Evolutionary conservation across 2,113 vertebrate species (phyloP), one percentile per base, ranked within the genome.

Genomic region (Tautogolabrus adspersus): DNA sequence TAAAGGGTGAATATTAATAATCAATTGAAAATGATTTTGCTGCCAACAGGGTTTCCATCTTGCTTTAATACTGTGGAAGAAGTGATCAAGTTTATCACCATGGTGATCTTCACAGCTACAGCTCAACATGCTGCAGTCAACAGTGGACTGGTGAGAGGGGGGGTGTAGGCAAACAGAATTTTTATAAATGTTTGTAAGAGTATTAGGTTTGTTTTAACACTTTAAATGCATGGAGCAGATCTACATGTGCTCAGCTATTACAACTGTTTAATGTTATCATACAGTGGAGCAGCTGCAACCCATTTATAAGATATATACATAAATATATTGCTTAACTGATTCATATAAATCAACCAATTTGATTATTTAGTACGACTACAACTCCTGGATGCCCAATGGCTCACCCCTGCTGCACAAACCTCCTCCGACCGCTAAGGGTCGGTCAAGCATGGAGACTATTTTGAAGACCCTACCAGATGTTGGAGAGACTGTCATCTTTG

Each of bases 91-190:
- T 93, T 92, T 54, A 60, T 93, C 66, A 94, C 91, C 22, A 86
- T 94, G 91, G 60, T 91, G 11, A 92, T 94, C 55, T 94, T 93
- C 77, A 92, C 81, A 5, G 69, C 64, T 9, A 74, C 91, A 0
- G 86, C 9, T 21, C 88, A 92, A 75, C 93, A 94, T 38, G 55
- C 83, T 65, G 90, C 90, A 1, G 64, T 93, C 22, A 90, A 90
- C 38, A 73, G 22, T 34, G 90, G 90, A 42, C 91, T 92, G 86
- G 93, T 93, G 12, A 79, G n/a, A n/a, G n/a, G n/a, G n/a, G n/a
- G n/a, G 64, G 12, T 47, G 7, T 38, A 13, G 12, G 11, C 30
- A 26, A 44, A 44, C 10, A 11, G 2, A 44, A 44, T 11, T 44
- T 34, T 34, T 5, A 34, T 34, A 34, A 7, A 44, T 44, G 42